Conservation (phyloP, 2,113 vertebrate species). For the Ictalurus furcatus region DNA sequence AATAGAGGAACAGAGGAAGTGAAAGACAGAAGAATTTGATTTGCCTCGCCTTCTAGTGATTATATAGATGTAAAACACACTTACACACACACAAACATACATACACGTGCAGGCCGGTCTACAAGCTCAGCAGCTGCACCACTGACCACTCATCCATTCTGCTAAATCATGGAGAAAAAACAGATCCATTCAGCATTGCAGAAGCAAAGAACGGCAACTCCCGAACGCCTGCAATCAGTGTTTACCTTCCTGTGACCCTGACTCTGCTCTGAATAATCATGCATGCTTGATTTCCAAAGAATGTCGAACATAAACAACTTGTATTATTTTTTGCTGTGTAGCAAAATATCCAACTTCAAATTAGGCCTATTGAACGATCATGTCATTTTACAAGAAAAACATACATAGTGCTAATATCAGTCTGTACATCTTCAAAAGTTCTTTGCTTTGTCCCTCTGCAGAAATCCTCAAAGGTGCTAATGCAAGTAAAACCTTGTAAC, state of each 20-base stretch:
- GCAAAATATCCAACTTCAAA: neutral
- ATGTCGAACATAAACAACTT: neutral
- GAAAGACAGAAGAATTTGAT: conserved; percentile 37
- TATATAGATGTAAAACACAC: conserved; percentile 1
- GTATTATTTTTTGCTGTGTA: neutral
- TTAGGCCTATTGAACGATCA: neutral
- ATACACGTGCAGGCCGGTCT: conserved; percentile 11
- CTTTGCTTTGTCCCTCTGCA: neutral
- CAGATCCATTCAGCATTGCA: conserved; percentile 31
- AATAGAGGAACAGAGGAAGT: conserved; percentile 41
- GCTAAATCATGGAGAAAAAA: conserved; percentile 25
- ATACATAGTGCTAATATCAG: too few species aligned
- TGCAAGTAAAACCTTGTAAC: neutral
- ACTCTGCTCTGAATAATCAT: conserved; percentile 24
- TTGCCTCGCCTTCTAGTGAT: conserved; percentile 22
- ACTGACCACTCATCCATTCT: conserved; percentile 30
- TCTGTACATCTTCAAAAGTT: neutral
- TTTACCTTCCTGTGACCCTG: conserved; percentile 29
- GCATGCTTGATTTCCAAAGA: neutral
- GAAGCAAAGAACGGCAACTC: conserved; percentile 20
- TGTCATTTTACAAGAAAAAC: neutral
- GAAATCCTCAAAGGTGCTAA: neutral
- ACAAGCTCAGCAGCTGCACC: conserved; percentile 38
- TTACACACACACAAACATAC: conserved; percentile 18
- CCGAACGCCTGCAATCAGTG: conserved; percentile 7